Conservation (phyloP, 1,140 invertebrate genomes). For the Elysia chlorotica region DNA sequence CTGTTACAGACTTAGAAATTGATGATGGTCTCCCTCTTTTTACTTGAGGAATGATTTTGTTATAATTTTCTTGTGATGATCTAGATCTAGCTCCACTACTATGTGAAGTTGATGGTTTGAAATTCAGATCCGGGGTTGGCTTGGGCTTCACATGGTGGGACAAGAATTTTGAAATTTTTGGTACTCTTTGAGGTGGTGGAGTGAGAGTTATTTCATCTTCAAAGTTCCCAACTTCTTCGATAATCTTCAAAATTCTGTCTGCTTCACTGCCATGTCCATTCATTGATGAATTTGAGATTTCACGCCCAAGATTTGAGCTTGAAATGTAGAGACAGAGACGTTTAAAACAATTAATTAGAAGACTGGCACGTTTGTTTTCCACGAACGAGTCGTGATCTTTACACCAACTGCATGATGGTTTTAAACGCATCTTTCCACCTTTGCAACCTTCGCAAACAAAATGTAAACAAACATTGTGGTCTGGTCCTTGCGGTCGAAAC, state of each 20-base stretch:
- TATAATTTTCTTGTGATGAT: background rate
- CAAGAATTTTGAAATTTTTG: slow-evolving; percentile 34
- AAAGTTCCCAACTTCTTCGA: slow-evolving; percentile 79
- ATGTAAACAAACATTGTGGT: slow-evolving; percentile 82
- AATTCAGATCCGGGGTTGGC: background rate
- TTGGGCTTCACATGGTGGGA: background rate
- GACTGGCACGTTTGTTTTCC: slow-evolving; percentile 81
- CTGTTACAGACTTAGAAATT: background rate
- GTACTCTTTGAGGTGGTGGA: slow-evolving; percentile 55
- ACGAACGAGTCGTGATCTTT: slow-evolving; percentile 81
- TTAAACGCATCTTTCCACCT: slow-evolving; percentile 82
- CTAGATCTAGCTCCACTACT: background rate
- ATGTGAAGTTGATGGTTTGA: background rate
- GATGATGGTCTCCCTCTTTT: slow-evolving; percentile 14
- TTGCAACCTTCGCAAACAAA: slow-evolving; percentile 82
- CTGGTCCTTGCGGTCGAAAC: slow-evolving; percentile 81
- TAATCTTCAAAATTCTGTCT: slow-evolving; percentile 73
- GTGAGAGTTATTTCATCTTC: slow-evolving; percentile 77
- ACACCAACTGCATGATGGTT: slow-evolving; percentile 83
- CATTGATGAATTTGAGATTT: slow-evolving; percentile 61
- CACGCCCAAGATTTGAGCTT: slow-evolving; percentile 67
- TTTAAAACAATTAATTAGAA: slow-evolving; percentile 85
- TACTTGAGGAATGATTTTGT: background rate
- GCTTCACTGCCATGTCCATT: slow-evolving; percentile 61
- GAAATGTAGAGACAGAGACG: slow-evolving; percentile 83